Conservation (phyloP, 1,140 invertebrate genomes). For the Ceratoteleas bidentatus region DNA sequence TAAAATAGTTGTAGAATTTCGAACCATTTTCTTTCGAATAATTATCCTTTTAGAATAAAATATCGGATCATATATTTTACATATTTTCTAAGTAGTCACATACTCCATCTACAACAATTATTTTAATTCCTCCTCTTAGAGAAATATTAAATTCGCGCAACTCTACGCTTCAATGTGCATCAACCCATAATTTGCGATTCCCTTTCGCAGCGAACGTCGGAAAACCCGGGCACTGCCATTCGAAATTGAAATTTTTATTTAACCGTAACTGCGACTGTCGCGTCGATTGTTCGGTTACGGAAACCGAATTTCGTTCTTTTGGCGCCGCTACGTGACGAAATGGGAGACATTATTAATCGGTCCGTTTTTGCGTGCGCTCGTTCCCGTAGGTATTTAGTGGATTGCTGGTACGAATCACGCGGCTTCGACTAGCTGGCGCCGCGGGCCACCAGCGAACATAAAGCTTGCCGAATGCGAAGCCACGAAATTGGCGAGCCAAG, state of each 20-base stretch:
- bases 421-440: slow-evolving; percentile 29
- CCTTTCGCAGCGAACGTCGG: no score
- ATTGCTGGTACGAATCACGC: slow-evolving; percentile 36
- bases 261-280: background rate
- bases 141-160: no score
- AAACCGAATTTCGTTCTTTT: slow-evolving; percentile 29
- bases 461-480: slow-evolving; percentile 55
- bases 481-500: slow-evolving; percentile 67
- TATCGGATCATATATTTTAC: no score
- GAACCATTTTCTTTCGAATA: no score
- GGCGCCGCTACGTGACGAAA: slow-evolving; percentile 25
- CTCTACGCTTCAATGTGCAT: no score
- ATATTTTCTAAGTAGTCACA: no score
- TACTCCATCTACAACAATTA: no score
- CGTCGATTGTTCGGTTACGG: slow-evolving; percentile 8
- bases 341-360: slow-evolving; percentile 40
- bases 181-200: no score
- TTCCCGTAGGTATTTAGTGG: slow-evolving; percentile 52
- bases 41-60: no score
- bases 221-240: no score
- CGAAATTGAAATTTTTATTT: background rate
- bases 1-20: no score
- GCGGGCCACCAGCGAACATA: slow-evolving; percentile 61
- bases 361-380: slow-evolving; percentile 34
- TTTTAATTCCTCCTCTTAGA: no score